Conservation (phyloP, 2,797 vertebrate species). For the Gadopsis marmoratus region DNA sequence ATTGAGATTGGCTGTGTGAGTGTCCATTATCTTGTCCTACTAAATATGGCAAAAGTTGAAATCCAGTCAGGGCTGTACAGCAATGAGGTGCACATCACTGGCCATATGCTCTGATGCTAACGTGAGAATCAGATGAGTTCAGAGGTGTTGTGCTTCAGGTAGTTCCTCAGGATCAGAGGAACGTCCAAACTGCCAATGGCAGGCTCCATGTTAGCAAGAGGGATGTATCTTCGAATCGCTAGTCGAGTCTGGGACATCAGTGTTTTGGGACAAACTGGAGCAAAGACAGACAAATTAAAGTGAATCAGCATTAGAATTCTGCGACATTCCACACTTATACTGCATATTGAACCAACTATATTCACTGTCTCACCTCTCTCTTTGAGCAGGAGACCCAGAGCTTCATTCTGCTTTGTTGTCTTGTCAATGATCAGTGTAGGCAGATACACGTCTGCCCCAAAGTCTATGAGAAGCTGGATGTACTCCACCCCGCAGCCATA, state of each 20-base stretch:
- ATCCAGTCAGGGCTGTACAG: slow-evolving; percentile 14
- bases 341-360: not conserved
- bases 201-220: slow-evolving; percentile 56
- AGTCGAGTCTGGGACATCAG: slow-evolving; percentile 93
- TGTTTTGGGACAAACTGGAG: slow-evolving; percentile 89
- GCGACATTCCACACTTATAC: not conserved
- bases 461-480: slow-evolving; percentile 92
- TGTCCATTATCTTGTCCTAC: not conserved
- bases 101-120: not conserved
- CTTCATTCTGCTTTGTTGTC: slow-evolving; percentile 82
- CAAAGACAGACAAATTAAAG: slow-evolving; percentile 17
- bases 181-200: slow-evolving; percentile 84
- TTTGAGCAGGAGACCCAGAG: slow-evolving; percentile 86
- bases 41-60: slow-evolving; percentile 7
- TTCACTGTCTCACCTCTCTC: slow-evolving; percentile 88
- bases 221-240: slow-evolving; percentile 84
- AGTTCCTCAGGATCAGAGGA: slow-evolving; percentile 88
- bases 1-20: not conserved
- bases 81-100: slow-evolving; percentile 12
- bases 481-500: slow-evolving; percentile 89
- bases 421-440: slow-evolving; percentile 81
- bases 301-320: slow-evolving; percentile 5
- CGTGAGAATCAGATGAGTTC: slow-evolving; percentile 44
- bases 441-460: slow-evolving; percentile 93
- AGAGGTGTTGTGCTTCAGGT: slow-evolving; percentile 85